Conservation (phyloP, 2,797 vertebrate species). For the Cossypha heuglini region DNA sequence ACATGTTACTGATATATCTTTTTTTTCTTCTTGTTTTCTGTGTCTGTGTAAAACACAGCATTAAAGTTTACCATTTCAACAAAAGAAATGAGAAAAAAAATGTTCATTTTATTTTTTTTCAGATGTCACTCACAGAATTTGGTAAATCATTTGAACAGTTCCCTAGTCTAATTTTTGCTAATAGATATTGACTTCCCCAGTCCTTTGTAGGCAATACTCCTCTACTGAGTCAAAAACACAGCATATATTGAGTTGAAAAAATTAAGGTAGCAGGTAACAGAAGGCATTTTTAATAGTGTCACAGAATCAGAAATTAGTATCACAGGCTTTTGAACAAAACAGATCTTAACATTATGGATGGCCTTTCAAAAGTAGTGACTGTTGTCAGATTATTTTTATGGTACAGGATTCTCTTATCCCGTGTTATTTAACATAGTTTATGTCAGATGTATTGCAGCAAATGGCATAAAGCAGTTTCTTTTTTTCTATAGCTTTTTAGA, state of each 20-base stretch:
- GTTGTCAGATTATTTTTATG: background rate
- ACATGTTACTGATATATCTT: rapidly evolving
- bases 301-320: background rate
- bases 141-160: background rate
- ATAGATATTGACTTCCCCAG: background rate
- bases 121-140: background rate
- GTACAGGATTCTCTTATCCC: background rate
- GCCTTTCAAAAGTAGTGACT: background rate
- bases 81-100: background rate
- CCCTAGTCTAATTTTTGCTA: background rate
- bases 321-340: background rate
- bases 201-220: background rate
- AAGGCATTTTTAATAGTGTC: background rate
- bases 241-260: background rate
- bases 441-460: background rate
- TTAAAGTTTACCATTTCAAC: background rate
- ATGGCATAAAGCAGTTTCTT: background rate
- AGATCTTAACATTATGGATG: background rate
- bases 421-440: background rate
- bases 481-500: background rate
- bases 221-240: background rate
- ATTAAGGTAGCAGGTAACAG: background rate
- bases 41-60: background rate
- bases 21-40: background rate
- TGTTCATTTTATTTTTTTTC: background rate